Conservation (phyloP, 2,888 invertebrate genomes). For the Schizotus pectinicornis region DNA sequence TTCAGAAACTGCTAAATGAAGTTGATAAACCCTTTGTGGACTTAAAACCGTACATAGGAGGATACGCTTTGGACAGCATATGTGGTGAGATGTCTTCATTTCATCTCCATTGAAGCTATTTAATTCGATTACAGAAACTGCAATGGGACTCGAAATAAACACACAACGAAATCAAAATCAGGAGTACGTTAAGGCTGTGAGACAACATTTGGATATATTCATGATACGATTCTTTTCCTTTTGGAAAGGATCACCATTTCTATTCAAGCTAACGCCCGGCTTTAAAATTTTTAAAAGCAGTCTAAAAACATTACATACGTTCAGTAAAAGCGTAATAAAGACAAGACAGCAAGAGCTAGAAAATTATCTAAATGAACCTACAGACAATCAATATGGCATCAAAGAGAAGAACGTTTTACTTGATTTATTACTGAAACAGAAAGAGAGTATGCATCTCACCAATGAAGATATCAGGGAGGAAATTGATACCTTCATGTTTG, state of each 20-base stretch:
- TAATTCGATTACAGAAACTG: slow-evolving; percentile 58
- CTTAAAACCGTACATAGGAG: slow-evolving; percentile 66
- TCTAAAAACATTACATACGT: slow-evolving; percentile 59
- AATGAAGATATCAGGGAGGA: slow-evolving; percentile 61
- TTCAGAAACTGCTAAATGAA: slow-evolving; percentile 59
- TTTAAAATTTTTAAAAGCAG: background rate
- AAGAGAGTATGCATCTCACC: slow-evolving; percentile 53
- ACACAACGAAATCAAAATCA: slow-evolving; percentile 51
- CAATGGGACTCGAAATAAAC: slow-evolving; percentile 62
- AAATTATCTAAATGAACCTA: background rate
- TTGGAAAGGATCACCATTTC: slow-evolving; percentile 1
- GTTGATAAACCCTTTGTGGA: slow-evolving; percentile 60
- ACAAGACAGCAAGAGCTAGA: slow-evolving; percentile 49
- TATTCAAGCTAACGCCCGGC: background rate
- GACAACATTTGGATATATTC: slow-evolving; percentile 3
- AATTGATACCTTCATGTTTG: slow-evolving; percentile 64
- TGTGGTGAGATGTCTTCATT: slow-evolving; percentile 59
- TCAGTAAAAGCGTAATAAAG: slow-evolving; percentile 62
- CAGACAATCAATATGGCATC: background rate
- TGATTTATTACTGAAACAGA: slow-evolving; percentile 55
- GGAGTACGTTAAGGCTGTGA: slow-evolving; percentile 56
- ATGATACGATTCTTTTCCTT: slow-evolving; percentile 4
- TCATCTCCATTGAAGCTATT: background rate
- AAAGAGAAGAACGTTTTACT: slow-evolving; percentile 12
- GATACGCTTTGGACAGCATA: slow-evolving; percentile 66